These are phyloP conservation scores for Apoda limacodes DNA, from an alignment of 2,888 invertebrate genomes.

Conservation along the genomic window DNA sequence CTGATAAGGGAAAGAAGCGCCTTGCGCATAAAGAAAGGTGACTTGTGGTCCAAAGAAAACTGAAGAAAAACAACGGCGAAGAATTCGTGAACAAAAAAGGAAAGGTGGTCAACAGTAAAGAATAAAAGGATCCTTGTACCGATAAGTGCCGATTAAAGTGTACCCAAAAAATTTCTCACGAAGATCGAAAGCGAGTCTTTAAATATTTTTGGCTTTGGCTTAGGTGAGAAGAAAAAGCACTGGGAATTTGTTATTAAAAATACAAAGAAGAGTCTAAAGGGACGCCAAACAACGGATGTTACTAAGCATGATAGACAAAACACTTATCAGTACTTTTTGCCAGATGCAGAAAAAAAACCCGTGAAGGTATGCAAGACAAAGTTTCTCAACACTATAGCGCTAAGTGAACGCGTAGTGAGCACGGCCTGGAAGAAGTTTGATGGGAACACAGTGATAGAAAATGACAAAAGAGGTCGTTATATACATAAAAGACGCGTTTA, in stretches of 20 bases:
- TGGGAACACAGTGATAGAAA: constrained; percentile 6
- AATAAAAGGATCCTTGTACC: too few relatives aligned
- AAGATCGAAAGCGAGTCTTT: constrained; percentile 10
- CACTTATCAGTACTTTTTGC: constrained; percentile 12
- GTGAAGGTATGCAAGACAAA: constrained; percentile 16
- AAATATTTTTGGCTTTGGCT: constrained; percentile 14
- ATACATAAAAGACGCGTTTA: constrained; percentile 7
- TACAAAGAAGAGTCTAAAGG: constrained; percentile 12
- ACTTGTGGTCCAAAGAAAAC: constrained; percentile 7
- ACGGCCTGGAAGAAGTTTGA: constrained; percentile 14
- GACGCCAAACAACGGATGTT: constrained; percentile 12
- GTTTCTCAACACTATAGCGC: constrained; percentile 17
- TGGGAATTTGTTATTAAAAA: constrained; percentile 14
- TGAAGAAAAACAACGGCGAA: constrained; percentile 7
- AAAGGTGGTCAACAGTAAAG: constrained; percentile 3
- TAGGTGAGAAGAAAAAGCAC: constrained; percentile 13
- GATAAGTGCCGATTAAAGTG: constrained; percentile 10
- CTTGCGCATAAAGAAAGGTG: constrained; percentile 4
- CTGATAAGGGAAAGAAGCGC: constrained; percentile 2
- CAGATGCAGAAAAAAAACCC: constrained; percentile 4
- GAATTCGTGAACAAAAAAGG: constrained; percentile 4
- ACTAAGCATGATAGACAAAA: constrained; percentile 12
- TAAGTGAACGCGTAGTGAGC: constrained; percentile 12
- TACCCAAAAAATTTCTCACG: constrained; percentile 7
- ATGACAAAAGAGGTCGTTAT: constrained; percentile 10